Evolutionary conservation across 2,888 invertebrate genomes (phyloP), one percentile per base, ranked within the genome.

Genomic region (Cheilosia vulpina): DNA sequence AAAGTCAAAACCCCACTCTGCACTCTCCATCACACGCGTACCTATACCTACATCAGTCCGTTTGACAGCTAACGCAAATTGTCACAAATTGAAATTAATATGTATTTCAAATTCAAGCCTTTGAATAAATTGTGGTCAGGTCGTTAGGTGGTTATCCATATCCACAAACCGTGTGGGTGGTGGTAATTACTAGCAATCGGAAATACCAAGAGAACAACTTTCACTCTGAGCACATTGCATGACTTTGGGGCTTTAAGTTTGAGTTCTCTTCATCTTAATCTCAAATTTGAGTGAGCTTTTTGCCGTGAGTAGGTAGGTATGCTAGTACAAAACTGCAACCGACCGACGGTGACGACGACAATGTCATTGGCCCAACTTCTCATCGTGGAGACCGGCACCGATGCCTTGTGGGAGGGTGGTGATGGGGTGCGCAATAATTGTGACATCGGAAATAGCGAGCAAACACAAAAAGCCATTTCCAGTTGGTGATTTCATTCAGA

Each of bases 401-500:
- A 38, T 13, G 65, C 24, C 38, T 53, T 27, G 15, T 11, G 21
- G 17, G 38, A 9, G 41, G 79, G 27, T 58, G 27, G 41, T 50
- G 24, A 24, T 55, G 69, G 63, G 63, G 60, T 9, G 73, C 50
- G 62, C 52, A 81, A 72, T 72, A 85, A 81, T 50, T 85, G 76
- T 85, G 85, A 85, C 81, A 85, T 85, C 81, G 81, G 72, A 81
- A 81, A 81, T 81, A 27, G 68, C 66, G 62, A 72, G 43, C 55
- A 21, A 75, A 47, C 73, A 50, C 75, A 75, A 62, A 69, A 50
- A 62, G 76, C 76, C 81, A 85, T 77, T 85, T 81, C 76, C 81
- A 85, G 85, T 72, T 80, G 76, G 68, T 85, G 85, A 85, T 85
- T 85, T 85, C 85, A 85, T 85, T 85, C 34, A 68, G 68, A 81